phyloP scores from a whole-genome alignment of 2,113 vertebrate genomes.

The Otus sunia region DNA sequence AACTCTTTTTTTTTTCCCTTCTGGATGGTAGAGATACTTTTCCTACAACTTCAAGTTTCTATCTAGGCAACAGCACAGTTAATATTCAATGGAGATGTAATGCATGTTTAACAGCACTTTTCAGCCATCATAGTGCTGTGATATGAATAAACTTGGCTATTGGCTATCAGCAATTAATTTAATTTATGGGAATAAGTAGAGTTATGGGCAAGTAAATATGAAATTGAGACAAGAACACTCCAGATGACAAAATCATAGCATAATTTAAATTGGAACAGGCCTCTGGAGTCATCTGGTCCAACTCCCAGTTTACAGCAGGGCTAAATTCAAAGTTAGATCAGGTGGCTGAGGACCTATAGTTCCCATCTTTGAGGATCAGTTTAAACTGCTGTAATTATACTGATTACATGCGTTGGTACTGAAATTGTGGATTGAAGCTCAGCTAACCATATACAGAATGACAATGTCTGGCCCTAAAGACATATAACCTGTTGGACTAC shows the following conservation, averaged over 20 bases:
- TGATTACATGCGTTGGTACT: not conserved
- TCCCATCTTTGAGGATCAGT: not conserved
- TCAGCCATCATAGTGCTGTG: not conserved
- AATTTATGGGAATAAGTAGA: not conserved
- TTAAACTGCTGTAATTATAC: not conserved
- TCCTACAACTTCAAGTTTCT: not conserved
- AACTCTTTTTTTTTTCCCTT: not conserved
- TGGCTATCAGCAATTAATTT: not conserved
- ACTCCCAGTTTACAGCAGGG: not conserved
- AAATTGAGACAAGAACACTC: not conserved
- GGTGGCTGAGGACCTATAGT: not conserved
- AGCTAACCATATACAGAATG: not conserved
- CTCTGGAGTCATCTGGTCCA: not conserved
- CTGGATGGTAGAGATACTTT: not conserved
- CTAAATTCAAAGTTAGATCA: not conserved
- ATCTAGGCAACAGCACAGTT: not conserved
- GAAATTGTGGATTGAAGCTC: not conserved
- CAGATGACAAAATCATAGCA: not conserved
- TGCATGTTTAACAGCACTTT: not conserved
- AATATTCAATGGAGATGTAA: not conserved
- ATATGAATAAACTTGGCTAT: not conserved
- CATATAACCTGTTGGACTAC: not conserved
- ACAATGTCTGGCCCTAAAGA: not conserved
- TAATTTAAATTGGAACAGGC: not conserved
- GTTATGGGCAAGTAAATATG: not conserved